Evolutionary conservation across 2,113 vertebrate species (phyloP).

Genomic region (Sterrhoptilus dennistouni): DNA sequence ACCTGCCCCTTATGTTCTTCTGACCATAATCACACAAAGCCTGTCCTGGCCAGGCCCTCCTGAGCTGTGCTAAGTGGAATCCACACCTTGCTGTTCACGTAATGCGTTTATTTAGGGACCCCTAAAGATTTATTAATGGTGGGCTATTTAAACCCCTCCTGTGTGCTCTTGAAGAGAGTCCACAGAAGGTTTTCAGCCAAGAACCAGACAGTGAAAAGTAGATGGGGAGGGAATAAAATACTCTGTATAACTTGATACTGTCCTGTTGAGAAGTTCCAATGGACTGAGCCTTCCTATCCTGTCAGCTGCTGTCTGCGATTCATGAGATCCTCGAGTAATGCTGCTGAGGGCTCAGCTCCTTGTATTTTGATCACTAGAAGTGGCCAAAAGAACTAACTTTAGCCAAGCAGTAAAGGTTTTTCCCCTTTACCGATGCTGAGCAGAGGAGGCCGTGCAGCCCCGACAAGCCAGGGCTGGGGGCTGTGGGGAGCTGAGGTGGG

Average conservation of each 20-base stretch:
- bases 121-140: not conserved
- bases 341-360: not conserved
- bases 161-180: not conserved
- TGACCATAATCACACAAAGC: accelerated
- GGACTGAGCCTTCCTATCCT: not conserved
- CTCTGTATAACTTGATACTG: accelerated
- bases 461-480: accelerated
- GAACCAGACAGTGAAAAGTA: not conserved
- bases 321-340: not conserved
- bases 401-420: accelerated
- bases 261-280: accelerated
- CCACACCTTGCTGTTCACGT: not conserved
- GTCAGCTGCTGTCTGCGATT: not conserved
- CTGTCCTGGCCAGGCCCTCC: not conserved
- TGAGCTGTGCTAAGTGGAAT: not conserved
- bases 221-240: not conserved
- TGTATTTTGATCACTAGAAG: accelerated
- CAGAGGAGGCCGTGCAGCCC: not conserved
- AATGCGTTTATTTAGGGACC: not conserved
- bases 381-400: accelerated
- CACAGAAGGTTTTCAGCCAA: not conserved
- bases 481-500: not conserved
- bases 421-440: accelerated
- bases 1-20: not conserved
- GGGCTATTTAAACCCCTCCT: not conserved